A percentile compares a stretch with the other conserved stretches of the same genome.
Conservation (phyloP, 2,888 invertebrate species). For the Platerodrilus igneus region DNA sequence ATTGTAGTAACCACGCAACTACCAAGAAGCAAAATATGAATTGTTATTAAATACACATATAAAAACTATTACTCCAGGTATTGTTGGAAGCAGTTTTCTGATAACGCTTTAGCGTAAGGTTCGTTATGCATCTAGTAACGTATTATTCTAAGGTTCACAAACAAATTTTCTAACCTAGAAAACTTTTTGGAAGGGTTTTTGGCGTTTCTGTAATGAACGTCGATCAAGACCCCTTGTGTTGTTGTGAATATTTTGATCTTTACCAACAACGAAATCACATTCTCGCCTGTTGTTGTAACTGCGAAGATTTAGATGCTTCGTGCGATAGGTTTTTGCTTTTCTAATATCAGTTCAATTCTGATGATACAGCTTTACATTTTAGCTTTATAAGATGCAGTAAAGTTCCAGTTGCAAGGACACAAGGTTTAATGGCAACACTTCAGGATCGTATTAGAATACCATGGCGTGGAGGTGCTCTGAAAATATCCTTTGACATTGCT, state of each 20-base stretch:
- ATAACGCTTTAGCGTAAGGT: too few relatives aligned
- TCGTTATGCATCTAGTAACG: too few relatives aligned
- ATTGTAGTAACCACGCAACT: too few relatives aligned
- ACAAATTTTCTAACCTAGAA: too few relatives aligned
- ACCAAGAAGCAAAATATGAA: too few relatives aligned
- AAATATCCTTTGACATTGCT: slow-evolving; percentile 50
- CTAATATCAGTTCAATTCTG: too few relatives aligned
- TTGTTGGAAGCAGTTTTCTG: too few relatives aligned
- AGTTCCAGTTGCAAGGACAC: slow-evolving; percentile 38
- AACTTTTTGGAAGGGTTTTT: too few relatives aligned
- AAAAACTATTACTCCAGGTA: too few relatives aligned
- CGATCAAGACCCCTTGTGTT: slow-evolving; percentile 47
- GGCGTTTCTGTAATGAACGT: slow-evolving; percentile 21
- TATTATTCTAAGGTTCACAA: too few relatives aligned
- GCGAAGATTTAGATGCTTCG: slow-evolving; percentile 54
- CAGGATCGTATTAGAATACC: slow-evolving; percentile 56
- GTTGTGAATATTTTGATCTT: slow-evolving; percentile 56
- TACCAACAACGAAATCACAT: slow-evolving; percentile 52
- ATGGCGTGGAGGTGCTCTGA: slow-evolving; percentile 57
- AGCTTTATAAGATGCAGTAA: slow-evolving; percentile 45
- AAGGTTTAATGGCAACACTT: slow-evolving; percentile 48
- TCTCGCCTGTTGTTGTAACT: slow-evolving; percentile 57
- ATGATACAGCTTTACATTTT: too few relatives aligned
- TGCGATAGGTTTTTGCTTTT: slow-evolving; percentile 57
- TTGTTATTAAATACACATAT: too few relatives aligned